Evolutionary conservation across 53 echinoderm and acorn worm genomes (phyloP), one percentile per base, ranked within the genome.

Genomic region (Apostichopus leukothele): DNA sequence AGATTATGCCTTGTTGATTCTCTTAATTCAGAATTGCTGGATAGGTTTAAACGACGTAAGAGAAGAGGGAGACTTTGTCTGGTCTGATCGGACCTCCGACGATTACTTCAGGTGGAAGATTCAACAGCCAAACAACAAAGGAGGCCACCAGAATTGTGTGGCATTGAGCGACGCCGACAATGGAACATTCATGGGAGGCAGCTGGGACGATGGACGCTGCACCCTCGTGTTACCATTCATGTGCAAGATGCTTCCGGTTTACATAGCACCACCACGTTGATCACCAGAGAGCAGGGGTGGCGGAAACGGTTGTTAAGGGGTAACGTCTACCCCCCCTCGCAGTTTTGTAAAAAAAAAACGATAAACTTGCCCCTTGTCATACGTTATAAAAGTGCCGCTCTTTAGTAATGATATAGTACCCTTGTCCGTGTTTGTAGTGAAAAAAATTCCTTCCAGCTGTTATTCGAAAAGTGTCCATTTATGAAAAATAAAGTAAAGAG

Each of bases 171-270:
- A n/a, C 51, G 7, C 19, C 51, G 52, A 79, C 14, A 79, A 4
- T 6, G 51, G 79, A 18, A n/a, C 51, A 13, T 79, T 51, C 79
- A 19, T 52, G 52, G 63, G 12, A 63, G 79, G 50, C 19, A 79
- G 13, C 1, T 79, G 79, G 79, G 79, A 79, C 51, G 79, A 79
- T 79, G 79, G 79, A 50, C 53, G 19, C 50, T 79, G 79, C 51
- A 9, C 5, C 6, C 79, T 79, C 14, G n/a, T 53, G 79, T 79
- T 79, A 79, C 79, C 79, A 0, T 79, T 79, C 53, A 79, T 79
- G 4, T 79, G 79, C 19, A 79, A 79, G 51, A 79, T 79, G 79
- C n/a, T 53, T 52, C 53, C 79, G 9, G n/a, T 16, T 51, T 9
- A 79, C 53, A 8, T 53, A 51, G 50, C 16, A 63, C 11, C 12